phyloP scores from a whole-genome alignment of 23 tunicate genomes.

The Halocynthia aurantium region DNA sequence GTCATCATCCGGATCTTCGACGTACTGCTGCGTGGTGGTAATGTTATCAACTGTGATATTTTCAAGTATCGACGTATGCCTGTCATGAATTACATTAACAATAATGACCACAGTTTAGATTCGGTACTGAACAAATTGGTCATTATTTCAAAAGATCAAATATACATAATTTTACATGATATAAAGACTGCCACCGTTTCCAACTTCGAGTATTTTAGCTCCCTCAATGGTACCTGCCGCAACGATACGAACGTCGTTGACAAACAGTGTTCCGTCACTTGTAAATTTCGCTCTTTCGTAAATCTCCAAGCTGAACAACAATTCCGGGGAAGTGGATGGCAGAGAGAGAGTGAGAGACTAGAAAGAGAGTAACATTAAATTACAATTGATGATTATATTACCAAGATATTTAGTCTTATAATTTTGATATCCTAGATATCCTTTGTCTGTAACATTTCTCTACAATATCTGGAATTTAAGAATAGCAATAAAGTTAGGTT shows the following conservation, averaged over 20 bases:
- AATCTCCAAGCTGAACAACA: constrained; percentile 11
- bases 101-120: too few species aligned
- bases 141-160: constrained; percentile 1
- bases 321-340: constrained; percentile 20
- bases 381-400: too few species aligned
- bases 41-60: too few species aligned
- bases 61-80: too few species aligned
- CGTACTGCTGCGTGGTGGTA: background rate
- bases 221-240: constrained; percentile 6
- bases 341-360: constrained; percentile 16
- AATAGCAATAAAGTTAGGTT: too few species aligned
- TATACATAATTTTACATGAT: constrained; percentile 7
- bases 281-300: constrained; percentile 21
- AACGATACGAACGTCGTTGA: constrained; percentile 13
- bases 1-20: background rate
- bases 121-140: background rate
- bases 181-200: constrained; percentile 15
- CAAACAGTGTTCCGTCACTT: constrained; percentile 15
- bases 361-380: background rate
- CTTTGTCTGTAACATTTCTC: too few species aligned
- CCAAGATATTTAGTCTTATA: too few species aligned
- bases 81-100: too few species aligned
- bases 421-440: too few species aligned
- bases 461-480: too few species aligned
- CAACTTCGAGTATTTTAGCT: constrained; percentile 23